Base-by-base conservation (phyloP, 1,140 invertebrate species). In the Rhyzopertha dominica region DNA sequence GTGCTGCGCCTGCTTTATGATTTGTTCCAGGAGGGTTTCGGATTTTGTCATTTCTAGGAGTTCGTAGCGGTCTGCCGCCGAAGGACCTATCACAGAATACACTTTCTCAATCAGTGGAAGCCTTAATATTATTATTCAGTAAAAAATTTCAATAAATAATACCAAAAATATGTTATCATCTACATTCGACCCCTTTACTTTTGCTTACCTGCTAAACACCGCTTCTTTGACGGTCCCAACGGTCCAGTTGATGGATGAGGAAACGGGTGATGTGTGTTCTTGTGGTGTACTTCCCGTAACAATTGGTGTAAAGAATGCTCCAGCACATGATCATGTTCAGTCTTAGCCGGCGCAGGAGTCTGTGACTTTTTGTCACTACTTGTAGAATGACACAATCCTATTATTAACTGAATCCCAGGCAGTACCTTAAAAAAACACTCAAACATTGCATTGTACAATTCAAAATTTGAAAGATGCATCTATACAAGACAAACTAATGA, bases 251-350 rank as follows among this genome's bases (percentile, higher is more conserved):
- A 85, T 1, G 93, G 93, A 75, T 96, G 93, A 1, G 94, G 94
- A 65, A 94, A 87, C 3, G 91, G 87, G 70, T 92, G 88, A 72
- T 94, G 87, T 4, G 90, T 87, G 67, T 95, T 94, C 61, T 85
- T 82, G 63, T 91, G 84, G 72, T 97, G 94, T 5, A 93, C 84
- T 61, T 95, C 89, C 12, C 93, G 74, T 20, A 97, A 68, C 29
- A 97, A 68, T 69, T 97, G 94, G 72, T 98, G 93, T 18, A 98
- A 69, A 0, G 92, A 95, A 68, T 97, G 94, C 63, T 98, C 94
- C 36, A 98, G 66, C 5, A 97, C 93, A 65, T 95, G 90, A 71
- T 96, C 93, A 62, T 96, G 91, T 57, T 95, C 91, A 4, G 82
- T 78, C 65, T 82, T 82, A 22, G 69, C 69, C 2, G 73, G 68